A percentile compares a stretch with the other conserved stretches of the same genome.
Conservation (phyloP, 2,888 invertebrate species). For the Tigriopus californicus region DNA sequence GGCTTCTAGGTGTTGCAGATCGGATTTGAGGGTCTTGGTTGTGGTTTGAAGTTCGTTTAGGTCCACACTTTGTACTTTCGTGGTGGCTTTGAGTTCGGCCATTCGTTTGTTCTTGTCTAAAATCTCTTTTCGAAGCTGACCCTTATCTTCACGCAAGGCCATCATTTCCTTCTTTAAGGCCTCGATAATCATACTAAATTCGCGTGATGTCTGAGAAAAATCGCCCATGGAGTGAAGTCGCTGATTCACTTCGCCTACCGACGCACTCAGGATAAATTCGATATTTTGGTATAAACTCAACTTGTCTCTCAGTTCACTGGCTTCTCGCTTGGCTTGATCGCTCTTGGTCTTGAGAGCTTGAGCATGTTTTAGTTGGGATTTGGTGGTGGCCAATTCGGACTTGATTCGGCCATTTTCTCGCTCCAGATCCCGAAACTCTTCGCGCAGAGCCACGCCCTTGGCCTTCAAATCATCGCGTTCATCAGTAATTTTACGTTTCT, state of each 20-base stretch:
- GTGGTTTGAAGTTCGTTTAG: neutral
- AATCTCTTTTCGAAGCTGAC: neutral
- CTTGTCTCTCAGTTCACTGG: neutral
- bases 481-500: neutral
- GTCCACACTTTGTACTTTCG: neutral
- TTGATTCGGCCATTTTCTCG: neutral
- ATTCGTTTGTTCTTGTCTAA: neutral
- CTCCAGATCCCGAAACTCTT: slow-evolving; percentile 8
- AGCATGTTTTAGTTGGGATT: neutral
- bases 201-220: neutral
- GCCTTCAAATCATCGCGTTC: neutral
- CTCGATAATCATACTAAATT: neutral
- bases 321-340: too few relatives aligned
- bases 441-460: neutral
- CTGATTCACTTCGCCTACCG: neutral
- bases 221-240: slow-evolving; percentile 1
- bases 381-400: neutral
- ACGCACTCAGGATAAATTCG: neutral
- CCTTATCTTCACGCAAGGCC: neutral
- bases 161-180: neutral
- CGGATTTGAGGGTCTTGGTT: neutral
- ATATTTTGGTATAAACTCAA: slow-evolving; percentile 6
- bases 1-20: neutral
- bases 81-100: neutral
- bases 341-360: neutral